Evolutionary conservation across 2,888 invertebrate genomes (phyloP).

Genomic region (Diachrysia chrysitis): DNA sequence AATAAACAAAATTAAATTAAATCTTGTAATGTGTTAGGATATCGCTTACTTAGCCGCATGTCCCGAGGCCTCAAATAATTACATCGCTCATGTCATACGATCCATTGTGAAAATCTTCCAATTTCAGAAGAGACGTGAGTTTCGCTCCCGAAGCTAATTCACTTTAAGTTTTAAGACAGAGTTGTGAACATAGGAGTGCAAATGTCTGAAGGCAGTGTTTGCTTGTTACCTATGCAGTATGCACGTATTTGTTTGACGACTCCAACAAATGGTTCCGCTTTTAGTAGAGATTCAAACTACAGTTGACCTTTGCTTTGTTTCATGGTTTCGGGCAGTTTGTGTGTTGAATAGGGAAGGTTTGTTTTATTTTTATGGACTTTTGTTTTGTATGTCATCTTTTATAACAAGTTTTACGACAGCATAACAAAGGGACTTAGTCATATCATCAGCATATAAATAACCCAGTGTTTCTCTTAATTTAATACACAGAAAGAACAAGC

Average conservation of each 20-base stretch:
- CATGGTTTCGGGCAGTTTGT: slow-evolving; percentile 41
- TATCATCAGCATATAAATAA: neutral
- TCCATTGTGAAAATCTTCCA: slow-evolving; percentile 57
- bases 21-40: no score
- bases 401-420: neutral
- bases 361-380: slow-evolving; percentile 7
- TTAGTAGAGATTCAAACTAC: slow-evolving; percentile 27
- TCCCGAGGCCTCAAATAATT: slow-evolving; percentile 49
- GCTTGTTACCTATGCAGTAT: slow-evolving; percentile 31
- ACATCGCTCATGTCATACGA: slow-evolving; percentile 43
- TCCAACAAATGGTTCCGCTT: slow-evolving; percentile 43
- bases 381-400: neutral
- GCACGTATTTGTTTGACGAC: slow-evolving; percentile 28
- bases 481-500: neutral
- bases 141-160: slow-evolving; percentile 48
- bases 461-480: neutral
- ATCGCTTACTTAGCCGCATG: slow-evolving; percentile 33
- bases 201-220: slow-evolving; percentile 35
- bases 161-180: slow-evolving; percentile 36
- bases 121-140: slow-evolving; percentile 42
- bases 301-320: slow-evolving; percentile 44
- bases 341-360: slow-evolving; percentile 17
- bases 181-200: slow-evolving; percentile 50
- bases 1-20: no score
- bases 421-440: slow-evolving; percentile 1